These are phyloP conservation scores for Irena cyanogastra DNA, from an alignment of 2,113 vertebrate genomes.

Conservation along the genomic window DNA sequence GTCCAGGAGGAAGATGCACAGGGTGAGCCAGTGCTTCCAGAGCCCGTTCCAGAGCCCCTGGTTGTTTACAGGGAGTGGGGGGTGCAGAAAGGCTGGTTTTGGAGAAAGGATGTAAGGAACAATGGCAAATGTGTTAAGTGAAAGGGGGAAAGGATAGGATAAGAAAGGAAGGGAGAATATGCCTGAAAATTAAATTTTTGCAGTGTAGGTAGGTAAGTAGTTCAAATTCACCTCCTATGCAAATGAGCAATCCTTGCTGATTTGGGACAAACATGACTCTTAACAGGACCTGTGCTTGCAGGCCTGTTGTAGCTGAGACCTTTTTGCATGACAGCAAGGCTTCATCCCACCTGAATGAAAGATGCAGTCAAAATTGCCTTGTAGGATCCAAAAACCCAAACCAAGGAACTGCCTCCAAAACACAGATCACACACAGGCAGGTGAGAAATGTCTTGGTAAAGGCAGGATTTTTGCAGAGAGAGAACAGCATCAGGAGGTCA, in stretches of 20 bases:
- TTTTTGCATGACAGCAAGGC: not conserved
- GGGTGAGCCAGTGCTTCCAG: not conserved
- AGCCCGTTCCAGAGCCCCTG: not conserved
- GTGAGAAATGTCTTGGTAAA: not conserved
- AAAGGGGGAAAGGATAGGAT: not conserved
- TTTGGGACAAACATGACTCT: not conserved
- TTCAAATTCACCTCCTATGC: not conserved
- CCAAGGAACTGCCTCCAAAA: not conserved
- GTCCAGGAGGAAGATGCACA: not conserved
- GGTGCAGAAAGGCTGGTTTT: not conserved
- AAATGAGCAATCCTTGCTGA: not conserved
- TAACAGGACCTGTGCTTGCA: not conserved
- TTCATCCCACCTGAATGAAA: not conserved
- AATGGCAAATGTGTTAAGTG: not conserved
- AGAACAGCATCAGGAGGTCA: not conserved
- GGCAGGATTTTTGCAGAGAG: not conserved
- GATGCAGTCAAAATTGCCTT: not conserved
- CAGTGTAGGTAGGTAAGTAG: not conserved
- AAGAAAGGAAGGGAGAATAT: not conserved
- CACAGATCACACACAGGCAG: not conserved
- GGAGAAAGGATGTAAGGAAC: not conserved
- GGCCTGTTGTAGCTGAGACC: not conserved
- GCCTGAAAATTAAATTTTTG: not conserved
- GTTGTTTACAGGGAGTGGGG: rapidly evolving
- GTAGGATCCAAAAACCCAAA: not conserved